Base-by-base conservation (phyloP, 2,797 vertebrate species). In the Iguana delicatissima region DNA sequence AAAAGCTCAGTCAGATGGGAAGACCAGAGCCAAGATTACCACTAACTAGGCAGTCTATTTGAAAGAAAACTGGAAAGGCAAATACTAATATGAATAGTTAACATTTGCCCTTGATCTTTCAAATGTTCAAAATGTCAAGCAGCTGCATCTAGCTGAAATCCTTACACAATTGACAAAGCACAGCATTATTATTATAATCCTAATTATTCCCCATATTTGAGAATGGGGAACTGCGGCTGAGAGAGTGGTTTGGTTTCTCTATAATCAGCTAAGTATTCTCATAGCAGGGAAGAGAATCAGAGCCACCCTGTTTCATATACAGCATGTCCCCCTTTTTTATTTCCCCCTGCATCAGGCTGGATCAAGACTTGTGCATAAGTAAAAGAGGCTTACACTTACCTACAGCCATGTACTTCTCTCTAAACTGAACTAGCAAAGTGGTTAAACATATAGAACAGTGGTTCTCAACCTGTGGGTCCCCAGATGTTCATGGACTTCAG, bases 1-100 rank as follows among this genome's bases (percentile, higher is more conserved):
- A 88, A 0, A n/a, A 67, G 38, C 57, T 82, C 72, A 84, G 55
- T 32, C 46, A 79, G 46, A 55, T 86, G 46, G 77, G 91, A 92
- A 92, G 50, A 42, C 0, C 76, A 0, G 87, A 80, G 1, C 20
- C 24, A 55, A 57, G 2, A 0, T 1, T 89, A 80, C 22, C 57
- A 42, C 81, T 73, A 72, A 59, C 55, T 0, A 0, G 57, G 52
- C 50, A 38, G n/a, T 1, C 50, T 55, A 16, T 38, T 32, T 4
- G 0, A 67, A 59, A 84, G 16, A 80, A 52, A 62, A 81, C 3
- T 26, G 1, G 82, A 84, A 73, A 57, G 13, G 35, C 12, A 26
- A 85, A 35, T 35, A 79, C 32, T 64, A 64, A 42, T 50, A 6
- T 32, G 16, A 13, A 74, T 8, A 5, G 32, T 20, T 69, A 12